Evolutionary conservation across 2,888 invertebrate species (phyloP).

Genomic region (Drosophila neoperkinsi): DNA sequence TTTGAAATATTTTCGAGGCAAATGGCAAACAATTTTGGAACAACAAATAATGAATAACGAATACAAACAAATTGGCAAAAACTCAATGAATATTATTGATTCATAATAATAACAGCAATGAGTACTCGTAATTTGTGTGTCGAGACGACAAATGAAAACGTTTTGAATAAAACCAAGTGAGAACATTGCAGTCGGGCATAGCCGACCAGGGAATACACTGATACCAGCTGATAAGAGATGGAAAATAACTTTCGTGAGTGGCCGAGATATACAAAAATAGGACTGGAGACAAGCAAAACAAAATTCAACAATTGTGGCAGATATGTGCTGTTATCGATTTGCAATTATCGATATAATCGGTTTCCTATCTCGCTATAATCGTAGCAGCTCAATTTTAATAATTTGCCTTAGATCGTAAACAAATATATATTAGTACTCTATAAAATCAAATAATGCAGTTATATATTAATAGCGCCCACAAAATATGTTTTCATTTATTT

Average conservation of each 20-base stretch:
- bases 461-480: too few species aligned
- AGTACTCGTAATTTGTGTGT: constrained; percentile 10
- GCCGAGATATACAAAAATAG: not conserved
- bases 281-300: not conserved
- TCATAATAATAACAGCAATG: constrained; percentile 33
- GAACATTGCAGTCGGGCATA: not conserved
- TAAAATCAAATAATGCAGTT: not conserved
- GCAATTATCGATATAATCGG: not conserved
- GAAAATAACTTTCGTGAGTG: too few species aligned
- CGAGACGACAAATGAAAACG: constrained; percentile 19
- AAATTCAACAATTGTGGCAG: not conserved
- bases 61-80: constrained; percentile 9
- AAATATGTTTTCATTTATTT: not conserved
- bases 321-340: not conserved
- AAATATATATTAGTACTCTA: not conserved
- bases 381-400: not conserved
- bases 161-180: not conserved
- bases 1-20: constrained; percentile 15
- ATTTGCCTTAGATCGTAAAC: accelerated
- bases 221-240: not conserved
- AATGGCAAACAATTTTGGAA: not conserved
- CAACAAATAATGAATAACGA: not conserved
- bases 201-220: not conserved
- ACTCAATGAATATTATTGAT: constrained; percentile 45
- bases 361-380: not conserved